Evolutionary conservation across 2,113 vertebrate genomes (phyloP).

Genomic region (Nothocercus nigrocapillus): DNA sequence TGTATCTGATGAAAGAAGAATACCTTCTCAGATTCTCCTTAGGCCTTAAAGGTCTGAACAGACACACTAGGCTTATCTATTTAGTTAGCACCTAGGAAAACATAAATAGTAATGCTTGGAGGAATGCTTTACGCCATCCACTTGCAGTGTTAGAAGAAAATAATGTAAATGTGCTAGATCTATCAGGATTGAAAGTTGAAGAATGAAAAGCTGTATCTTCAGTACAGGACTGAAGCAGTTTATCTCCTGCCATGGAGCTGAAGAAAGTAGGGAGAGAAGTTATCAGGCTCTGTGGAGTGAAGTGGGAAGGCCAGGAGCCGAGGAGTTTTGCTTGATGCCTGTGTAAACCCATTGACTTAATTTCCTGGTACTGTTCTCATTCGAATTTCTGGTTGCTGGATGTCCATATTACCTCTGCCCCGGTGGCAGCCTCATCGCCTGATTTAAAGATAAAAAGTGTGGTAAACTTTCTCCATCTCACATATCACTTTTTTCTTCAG

Average conservation of each 20-base stretch:
- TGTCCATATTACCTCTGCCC: background rate
- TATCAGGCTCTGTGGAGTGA: background rate
- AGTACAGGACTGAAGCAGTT: background rate
- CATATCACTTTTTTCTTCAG: background rate
- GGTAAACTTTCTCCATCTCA: background rate
- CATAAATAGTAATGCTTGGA: background rate
- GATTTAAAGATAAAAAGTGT: background rate
- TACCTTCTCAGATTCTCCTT: background rate
- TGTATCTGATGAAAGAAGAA: background rate
- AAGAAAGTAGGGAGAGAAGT: background rate
- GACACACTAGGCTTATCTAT: background rate
- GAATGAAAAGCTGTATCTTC: background rate
- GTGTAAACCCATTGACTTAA: background rate
- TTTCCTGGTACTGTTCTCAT: background rate
- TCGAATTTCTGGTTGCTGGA: background rate
- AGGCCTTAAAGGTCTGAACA: background rate
- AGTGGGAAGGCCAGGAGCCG: background rate
- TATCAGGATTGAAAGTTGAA: background rate
- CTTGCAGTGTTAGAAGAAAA: background rate
- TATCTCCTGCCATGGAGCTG: background rate
- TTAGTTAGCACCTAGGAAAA: background rate
- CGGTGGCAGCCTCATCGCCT: background rate
- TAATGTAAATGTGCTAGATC: background rate
- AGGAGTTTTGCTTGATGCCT: background rate
- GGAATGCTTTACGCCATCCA: background rate